phyloP scores from a whole-genome alignment of 2,888 invertebrate species.

The Caenorhabditis doughertyi region DNA sequence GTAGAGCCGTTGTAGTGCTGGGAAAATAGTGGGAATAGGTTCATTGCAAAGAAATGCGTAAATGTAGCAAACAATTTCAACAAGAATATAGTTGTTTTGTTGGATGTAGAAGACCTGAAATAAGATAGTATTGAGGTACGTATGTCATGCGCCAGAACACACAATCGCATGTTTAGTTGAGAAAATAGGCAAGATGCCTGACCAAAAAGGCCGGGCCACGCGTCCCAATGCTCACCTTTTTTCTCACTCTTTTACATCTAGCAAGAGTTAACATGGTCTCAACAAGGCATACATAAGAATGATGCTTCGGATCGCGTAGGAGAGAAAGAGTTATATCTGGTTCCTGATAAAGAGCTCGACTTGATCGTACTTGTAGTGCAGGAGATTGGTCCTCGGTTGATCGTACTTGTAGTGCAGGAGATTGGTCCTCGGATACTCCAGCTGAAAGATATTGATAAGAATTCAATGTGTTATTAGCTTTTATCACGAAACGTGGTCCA shows the following conservation, averaged over 20 bases:
- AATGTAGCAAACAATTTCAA: constrained; percentile 65
- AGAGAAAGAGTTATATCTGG: constrained; percentile 26
- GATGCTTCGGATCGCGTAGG: constrained; percentile 44
- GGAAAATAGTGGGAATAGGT: constrained; percentile 51
- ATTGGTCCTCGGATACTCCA: background rate
- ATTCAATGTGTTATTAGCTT: background rate
- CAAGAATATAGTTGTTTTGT: constrained; percentile 24
- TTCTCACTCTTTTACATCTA: constrained; percentile 68
- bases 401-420: too few species aligned
- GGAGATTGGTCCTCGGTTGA: constrained; percentile 6
- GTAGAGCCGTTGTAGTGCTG: background rate
- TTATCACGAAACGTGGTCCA: constrained; percentile 66
- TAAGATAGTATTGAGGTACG: background rate
- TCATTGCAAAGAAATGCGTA: constrained; percentile 71
- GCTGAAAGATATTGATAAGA: constrained; percentile 14
- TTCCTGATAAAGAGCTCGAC: constrained; percentile 46
- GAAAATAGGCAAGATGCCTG: too few species aligned
- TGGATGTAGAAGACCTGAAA: constrained; percentile 66
- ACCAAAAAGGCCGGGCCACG: background rate
- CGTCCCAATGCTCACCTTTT: constrained; percentile 35
- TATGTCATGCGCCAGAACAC: too few species aligned
- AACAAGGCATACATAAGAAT: constrained; percentile 57
- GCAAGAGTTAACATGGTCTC: constrained; percentile 71
- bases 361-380: constrained; percentile 66
- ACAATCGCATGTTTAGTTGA: too few species aligned